Base-by-base conservation (phyloP, 2,888 invertebrate species). In the Aspidiotus rigidus region DNA sequence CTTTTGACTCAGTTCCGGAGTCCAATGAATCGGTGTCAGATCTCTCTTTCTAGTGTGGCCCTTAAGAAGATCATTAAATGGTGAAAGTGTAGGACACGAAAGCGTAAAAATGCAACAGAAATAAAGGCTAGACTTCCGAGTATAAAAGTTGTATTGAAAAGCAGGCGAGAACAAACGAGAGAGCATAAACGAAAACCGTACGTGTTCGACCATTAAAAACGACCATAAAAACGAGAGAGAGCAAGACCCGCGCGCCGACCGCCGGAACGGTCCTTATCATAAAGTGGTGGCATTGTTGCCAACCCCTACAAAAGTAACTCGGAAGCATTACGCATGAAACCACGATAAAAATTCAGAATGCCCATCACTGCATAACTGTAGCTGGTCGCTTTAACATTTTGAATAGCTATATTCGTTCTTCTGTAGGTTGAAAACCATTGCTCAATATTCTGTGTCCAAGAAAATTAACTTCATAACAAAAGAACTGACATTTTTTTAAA, bases 351-450 rank as follows among this genome's bases (percentile, higher is more conserved):
- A n/a, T 39, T 60, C n/a, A 60, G n/a, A 15, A 60, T 16, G 9
- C 60, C 60, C 16, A 60, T 60, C 10, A 28, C 16, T 17, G 28
- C 7, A n/a, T n/a, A 17, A 60, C 28, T 28, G 60, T 60, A 10
- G 16, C 28, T 17, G 60, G 60, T 15, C 9, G 39, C 39, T 60
- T 9, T 16, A 60, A 9, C 9, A 9, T 10, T 39, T 39, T 60
- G 60, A 60, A 60, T n/a, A 60, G 16, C 28, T 60, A 7, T 9
- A 60, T n/a, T 17, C 60, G 17, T 39, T 60, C 60, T 7, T 60
- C 60, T 60, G 60, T 60, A 17, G 60, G 60, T n/a, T 60, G 60
- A 39, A 60, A 60, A 28, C 28, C 39, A 28, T 60, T 10, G 17
- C n/a, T 28, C 8, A 39, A 16, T n/a, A 60, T 60, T n/a, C 8